phyloP scores from a whole-genome alignment of 2,113 vertebrate genomes.

The Ammodytes dubius region DNA sequence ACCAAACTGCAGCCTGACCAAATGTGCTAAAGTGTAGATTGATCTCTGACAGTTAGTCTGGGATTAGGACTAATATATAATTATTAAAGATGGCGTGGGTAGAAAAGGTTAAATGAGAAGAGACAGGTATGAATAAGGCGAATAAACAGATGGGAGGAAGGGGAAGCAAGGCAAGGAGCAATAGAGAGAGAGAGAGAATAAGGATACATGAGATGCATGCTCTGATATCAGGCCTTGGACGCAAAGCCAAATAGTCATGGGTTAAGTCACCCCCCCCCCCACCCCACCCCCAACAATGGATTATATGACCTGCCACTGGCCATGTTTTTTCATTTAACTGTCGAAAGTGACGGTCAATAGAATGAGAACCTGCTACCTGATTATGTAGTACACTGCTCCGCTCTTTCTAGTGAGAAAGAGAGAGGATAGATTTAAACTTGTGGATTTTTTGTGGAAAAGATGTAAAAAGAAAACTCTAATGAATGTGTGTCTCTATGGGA shows the following conservation, averaged over 20 bases:
- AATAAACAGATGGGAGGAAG: background rate
- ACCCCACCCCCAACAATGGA: background rate
- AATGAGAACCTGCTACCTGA: no score
- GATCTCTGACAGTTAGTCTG: background rate
- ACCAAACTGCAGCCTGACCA: background rate
- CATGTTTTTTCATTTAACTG: no score
- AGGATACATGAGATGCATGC: slow-evolving; percentile 17
- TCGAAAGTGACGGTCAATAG: no score
- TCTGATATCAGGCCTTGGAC: slow-evolving; percentile 38
- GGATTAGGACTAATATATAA: background rate
- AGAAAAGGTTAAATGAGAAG: background rate
- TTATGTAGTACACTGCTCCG: no score
- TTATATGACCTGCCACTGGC: no score
- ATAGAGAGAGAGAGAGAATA: background rate
- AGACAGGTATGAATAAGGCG: no score
- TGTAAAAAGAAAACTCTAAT: no score
- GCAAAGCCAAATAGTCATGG: slow-evolving; percentile 21
- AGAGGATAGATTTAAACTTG: no score
- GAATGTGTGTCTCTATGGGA: no score
- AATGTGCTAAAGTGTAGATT: background rate
- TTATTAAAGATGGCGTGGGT: background rate
- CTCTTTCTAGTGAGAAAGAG: no score
- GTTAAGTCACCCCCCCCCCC: background rate
- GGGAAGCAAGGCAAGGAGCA: background rate
- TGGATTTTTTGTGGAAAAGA: no score